A percentile compares a stretch with the other conserved stretches of the same genome.
Evolutionary conservation across 2,113 vertebrate species (phyloP).

Genomic region (Sorex fumeus): DNA sequence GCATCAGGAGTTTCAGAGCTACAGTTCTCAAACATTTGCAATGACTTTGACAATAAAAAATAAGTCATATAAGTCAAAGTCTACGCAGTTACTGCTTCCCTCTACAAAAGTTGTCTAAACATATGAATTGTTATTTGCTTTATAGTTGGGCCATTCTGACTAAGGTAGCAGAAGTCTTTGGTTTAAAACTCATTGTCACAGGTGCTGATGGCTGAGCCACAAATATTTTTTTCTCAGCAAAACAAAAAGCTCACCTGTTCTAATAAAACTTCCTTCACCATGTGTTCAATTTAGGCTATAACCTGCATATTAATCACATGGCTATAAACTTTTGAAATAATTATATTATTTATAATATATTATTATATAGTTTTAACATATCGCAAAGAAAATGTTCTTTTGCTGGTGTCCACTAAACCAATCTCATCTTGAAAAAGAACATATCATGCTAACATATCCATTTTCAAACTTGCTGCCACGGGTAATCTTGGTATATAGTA

Average conservation of each 20-base stretch:
- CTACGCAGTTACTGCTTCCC: background rate
- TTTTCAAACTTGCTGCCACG: conserved; percentile 49
- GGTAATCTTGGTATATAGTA: background rate
- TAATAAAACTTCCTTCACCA: conserved; percentile 44
- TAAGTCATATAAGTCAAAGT: background rate
- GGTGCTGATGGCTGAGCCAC: conserved; percentile 53
- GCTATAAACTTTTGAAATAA: conserved; percentile 41
- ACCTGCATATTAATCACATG: conserved; percentile 24
- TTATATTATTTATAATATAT: background rate
- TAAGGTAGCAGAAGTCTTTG: conserved; percentile 11
- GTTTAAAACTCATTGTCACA: conserved; percentile 42
- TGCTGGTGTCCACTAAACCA: conserved; percentile 71
- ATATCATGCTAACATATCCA: conserved; percentile 13
- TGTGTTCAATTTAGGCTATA: background rate
- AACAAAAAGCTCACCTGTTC: conserved; percentile 4
- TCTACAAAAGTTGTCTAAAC: background rate
- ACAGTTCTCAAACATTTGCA: background rate
- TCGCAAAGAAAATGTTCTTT: conserved; percentile 58
- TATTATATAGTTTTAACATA: background rate
- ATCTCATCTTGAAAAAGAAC: conserved; percentile 72
- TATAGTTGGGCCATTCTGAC: background rate
- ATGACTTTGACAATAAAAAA: background rate
- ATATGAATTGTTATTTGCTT: background rate
- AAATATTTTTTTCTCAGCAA: conserved; percentile 58
- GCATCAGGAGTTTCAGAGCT: background rate